Conservation (phyloP, 1,140 invertebrate genomes). For the Solenopsis fugax region DNA sequence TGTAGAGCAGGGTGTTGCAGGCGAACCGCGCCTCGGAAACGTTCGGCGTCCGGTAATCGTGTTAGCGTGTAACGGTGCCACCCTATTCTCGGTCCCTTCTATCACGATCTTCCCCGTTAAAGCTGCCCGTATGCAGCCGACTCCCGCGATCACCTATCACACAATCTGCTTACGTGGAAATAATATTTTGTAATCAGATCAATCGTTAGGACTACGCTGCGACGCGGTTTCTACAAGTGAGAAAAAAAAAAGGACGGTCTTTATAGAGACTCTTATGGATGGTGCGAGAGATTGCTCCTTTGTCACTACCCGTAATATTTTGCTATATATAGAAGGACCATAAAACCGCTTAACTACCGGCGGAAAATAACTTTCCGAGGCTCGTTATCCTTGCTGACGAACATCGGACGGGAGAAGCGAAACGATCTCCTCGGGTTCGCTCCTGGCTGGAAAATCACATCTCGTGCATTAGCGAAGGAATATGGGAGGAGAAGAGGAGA, state of each 20-base stretch:
- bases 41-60: slow-evolving; percentile 75
- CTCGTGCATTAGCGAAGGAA: slow-evolving; percentile 24
- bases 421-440: slow-evolving; percentile 14
- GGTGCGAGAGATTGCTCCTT: not conserved
- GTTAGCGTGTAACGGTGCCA: slow-evolving; percentile 79
- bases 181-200: slow-evolving; percentile 62
- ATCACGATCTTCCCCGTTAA: slow-evolving; percentile 64
- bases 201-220: not conserved
- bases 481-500: not conserved
- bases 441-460: slow-evolving; percentile 49
- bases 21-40: slow-evolving; percentile 71
- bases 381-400: slow-evolving; percentile 67
- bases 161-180: slow-evolving; percentile 30
- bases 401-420: not conserved
- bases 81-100: slow-evolving; percentile 51
- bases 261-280: not conserved
- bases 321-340: slow-evolving; percentile 57
- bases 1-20: slow-evolving; percentile 65
- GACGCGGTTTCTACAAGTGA: not conserved
- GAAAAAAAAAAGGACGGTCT: not conserved
- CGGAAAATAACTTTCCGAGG: slow-evolving; percentile 25
- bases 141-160: slow-evolving; percentile 2
- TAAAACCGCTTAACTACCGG: slow-evolving; percentile 57
- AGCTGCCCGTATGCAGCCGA: slow-evolving; percentile 24
- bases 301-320: slow-evolving; percentile 30